These are phyloP conservation scores for Parelbella ahira DNA, from an alignment of 2,888 invertebrate species.

Conservation along the genomic window DNA sequence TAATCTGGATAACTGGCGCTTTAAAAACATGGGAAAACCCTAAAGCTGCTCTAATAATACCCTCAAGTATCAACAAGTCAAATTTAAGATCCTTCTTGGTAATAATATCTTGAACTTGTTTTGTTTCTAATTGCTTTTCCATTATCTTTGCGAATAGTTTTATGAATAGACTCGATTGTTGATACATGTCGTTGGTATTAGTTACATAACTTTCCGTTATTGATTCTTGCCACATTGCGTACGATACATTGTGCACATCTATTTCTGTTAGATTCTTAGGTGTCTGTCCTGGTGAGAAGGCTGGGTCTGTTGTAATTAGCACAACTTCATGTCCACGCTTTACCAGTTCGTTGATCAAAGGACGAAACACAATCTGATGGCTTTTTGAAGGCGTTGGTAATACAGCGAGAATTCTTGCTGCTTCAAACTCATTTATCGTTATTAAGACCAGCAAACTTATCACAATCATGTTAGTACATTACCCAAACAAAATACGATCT, in stretches of 20 bases:
- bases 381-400: conserved; percentile 53
- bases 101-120: conserved; percentile 27
- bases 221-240: conserved; percentile 31
- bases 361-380: conserved; percentile 37
- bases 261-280: conserved; percentile 41
- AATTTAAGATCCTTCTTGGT: conserved; percentile 26
- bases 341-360: conserved; percentile 45
- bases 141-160: conserved; percentile 19
- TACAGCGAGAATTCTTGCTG: conserved; percentile 45
- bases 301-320: conserved; percentile 47
- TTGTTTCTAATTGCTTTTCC: conserved; percentile 22
- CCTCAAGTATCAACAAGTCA: conserved; percentile 34
- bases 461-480: too few relatives aligned
- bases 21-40: conserved; percentile 31
- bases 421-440: neutral
- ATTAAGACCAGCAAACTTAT: too few relatives aligned
- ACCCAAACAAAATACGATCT: too few relatives aligned
- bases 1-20: conserved; percentile 33
- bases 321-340: conserved; percentile 53
- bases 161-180: conserved; percentile 11
- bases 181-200: conserved; percentile 4
- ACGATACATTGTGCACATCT: conserved; percentile 42
- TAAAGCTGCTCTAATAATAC: conserved; percentile 27
- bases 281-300: conserved; percentile 38
- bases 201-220: neutral